Evolutionary conservation across 2,797 vertebrate genomes (phyloP), one percentile per base, ranked within the genome.

Genomic region (Muraenolepis orangiensis): DNA sequence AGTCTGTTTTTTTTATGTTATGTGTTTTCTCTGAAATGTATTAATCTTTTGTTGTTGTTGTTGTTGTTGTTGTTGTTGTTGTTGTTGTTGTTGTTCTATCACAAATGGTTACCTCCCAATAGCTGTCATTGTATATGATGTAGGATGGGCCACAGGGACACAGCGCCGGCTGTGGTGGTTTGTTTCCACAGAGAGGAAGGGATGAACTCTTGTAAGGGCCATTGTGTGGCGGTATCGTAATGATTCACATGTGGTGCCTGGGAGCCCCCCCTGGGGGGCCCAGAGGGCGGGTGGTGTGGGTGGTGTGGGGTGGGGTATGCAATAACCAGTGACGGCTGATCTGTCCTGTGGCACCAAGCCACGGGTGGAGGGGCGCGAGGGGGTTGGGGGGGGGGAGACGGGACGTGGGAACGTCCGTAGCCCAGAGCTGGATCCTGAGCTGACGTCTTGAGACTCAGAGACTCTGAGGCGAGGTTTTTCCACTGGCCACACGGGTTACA

Each of bases 221-320:
- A 78, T 80, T 75, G 74, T 76, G 74, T 82, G 20, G 69, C 20
- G 74, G 64, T 77, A 36, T 71, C 76, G 78, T 86, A 84, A 91
- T 85, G 79, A 71, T 75, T 85, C 79, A 70, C 85, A 89, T 70
- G 72, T 82, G 86, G 72, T 77, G 70, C 72, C 46, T 51, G n/a
- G 72, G 74, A 7, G 75, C n/a, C 73, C 76, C n/a, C 73, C 76
- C 46, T 18, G 4, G 16, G 64, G 12, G 64, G 29, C 11, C 67
- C 23, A 88, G 72, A 80, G 36, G 68, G 70, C 31, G 78, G 80
- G 81, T 80, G 84, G 82, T 78, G 51, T 38, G 69, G 14, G 2
- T 46, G 77, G 68, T 74, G 74, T 74, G 73, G 74, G 32, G 74
- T 12, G 70, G 67, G 71, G 79, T 76, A 68, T 82, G 61, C 66